phyloP scores from a whole-genome alignment of 2,888 invertebrate genomes.

The Cabera pusaria region DNA sequence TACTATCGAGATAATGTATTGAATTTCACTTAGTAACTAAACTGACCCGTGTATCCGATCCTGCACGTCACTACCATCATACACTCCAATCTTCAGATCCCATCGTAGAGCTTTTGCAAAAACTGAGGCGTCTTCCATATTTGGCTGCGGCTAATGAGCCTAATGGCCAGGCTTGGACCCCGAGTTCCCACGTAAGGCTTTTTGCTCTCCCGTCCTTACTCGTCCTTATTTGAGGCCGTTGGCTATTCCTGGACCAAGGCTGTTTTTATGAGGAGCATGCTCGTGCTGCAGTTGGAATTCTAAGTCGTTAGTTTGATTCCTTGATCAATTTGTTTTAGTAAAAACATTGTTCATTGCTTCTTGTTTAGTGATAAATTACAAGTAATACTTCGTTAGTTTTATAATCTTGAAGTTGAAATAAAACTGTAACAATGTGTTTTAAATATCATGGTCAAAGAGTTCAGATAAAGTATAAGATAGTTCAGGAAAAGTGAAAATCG shows the following conservation, averaged over 20 bases:
- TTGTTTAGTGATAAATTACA: no score
- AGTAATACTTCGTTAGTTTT: no score
- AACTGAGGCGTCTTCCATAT: conserved; percentile 49
- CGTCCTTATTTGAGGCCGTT: conserved; percentile 41
- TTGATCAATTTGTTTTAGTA: neutral
- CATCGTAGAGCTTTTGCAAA: conserved; percentile 30
- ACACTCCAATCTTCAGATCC: conserved; percentile 17
- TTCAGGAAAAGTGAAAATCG: no score
- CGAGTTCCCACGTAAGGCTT: conserved; percentile 57
- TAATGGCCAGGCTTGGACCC: conserved; percentile 47
- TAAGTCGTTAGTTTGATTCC: neutral
- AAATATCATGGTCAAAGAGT: no score
- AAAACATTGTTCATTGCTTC: no score
- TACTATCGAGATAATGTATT: no score
- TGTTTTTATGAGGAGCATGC: conserved; percentile 17
- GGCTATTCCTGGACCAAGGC: conserved; percentile 35
- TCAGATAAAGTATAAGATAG: no score
- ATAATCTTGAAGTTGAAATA: no score
- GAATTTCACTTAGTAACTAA: no score
- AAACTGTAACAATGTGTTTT: no score
- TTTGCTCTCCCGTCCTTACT: conserved; percentile 31
- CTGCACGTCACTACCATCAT: conserved; percentile 15
- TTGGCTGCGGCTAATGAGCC: conserved; percentile 62
- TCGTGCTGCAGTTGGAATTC: conserved; percentile 3
- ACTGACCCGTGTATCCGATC: no score